phyloP scores from a whole-genome alignment of 2,113 vertebrate genomes.

The Anthoscopus minutus region DNA sequence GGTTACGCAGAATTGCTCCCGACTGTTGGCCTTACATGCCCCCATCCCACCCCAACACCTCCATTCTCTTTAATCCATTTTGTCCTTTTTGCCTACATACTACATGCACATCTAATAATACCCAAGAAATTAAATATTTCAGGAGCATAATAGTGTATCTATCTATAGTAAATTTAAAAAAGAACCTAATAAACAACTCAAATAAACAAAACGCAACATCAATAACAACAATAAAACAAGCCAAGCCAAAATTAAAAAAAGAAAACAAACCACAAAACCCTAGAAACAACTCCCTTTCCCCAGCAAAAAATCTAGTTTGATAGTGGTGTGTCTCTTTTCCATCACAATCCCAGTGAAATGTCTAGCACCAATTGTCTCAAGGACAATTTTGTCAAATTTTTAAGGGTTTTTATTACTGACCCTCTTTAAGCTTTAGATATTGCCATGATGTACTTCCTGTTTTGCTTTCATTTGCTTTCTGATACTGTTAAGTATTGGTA shows the following conservation, averaged over 20 bases:
- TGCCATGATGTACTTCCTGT: neutral
- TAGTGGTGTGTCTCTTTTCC: neutral
- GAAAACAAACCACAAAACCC: too few relatives aligned
- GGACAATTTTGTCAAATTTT: neutral
- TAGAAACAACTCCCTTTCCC: rapidly evolving
- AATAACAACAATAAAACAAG: neutral
- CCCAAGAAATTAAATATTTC: neutral
- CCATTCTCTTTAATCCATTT: neutral
- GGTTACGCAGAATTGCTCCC: neutral
- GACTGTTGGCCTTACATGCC: neutral
- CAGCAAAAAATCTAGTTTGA: neutral
- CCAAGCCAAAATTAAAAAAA: neutral
- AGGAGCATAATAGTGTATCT: neutral
- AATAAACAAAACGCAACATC: neutral
- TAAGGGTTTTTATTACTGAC: neutral
- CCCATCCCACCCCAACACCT: rapidly evolving
- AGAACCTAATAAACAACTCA: rapidly evolving
- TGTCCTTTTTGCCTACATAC: neutral
- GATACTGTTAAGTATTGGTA: neutral
- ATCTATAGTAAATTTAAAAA: neutral
- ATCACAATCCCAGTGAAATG: neutral
- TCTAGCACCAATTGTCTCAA: neutral
- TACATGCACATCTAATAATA: neutral
- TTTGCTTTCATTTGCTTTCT: neutral
- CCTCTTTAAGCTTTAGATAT: neutral